Conservation (phyloP, 2,113 vertebrate species). For the Martes martes region DNA sequence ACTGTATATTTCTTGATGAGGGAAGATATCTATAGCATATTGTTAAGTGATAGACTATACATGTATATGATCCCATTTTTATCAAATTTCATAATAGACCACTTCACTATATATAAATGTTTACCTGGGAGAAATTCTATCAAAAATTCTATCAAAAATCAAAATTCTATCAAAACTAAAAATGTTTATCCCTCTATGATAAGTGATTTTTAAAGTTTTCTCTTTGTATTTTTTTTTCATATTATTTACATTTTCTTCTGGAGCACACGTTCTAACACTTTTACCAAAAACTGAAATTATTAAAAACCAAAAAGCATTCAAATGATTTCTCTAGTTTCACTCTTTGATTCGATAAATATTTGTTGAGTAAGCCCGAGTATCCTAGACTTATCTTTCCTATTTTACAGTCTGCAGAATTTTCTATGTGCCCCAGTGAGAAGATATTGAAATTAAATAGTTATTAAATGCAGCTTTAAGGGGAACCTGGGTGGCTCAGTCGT, state of each 20-base stretch:
- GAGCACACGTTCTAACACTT: not conserved
- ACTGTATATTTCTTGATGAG: not conserved
- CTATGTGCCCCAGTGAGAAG: not conserved
- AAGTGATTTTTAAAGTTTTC: not conserved
- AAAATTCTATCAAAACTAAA: not conserved
- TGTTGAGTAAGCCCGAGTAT: not conserved
- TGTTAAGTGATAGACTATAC: not conserved
- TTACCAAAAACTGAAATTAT: not conserved
- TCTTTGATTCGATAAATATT: constrained; percentile 25
- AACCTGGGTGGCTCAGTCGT: too few species aligned
- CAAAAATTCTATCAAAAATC: not conserved
- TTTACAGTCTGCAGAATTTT: constrained; percentile 26
- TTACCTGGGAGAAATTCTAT: not conserved
- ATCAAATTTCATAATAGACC: not conserved
- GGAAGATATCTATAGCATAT: not conserved
- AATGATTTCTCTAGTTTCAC: constrained; percentile 28
- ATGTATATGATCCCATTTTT: constrained; percentile 25
- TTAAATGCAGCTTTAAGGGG: not conserved
- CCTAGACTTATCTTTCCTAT: not conserved
- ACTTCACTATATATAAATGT: not conserved
- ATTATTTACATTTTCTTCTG: constrained; percentile 20
- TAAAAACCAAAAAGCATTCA: not conserved
- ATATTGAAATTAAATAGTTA: not conserved
- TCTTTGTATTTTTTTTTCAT: not conserved
- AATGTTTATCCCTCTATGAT: not conserved